Evolutionary conservation across 2,888 invertebrate genomes (phyloP).

Genomic region (Odontocerum albicorne): DNA sequence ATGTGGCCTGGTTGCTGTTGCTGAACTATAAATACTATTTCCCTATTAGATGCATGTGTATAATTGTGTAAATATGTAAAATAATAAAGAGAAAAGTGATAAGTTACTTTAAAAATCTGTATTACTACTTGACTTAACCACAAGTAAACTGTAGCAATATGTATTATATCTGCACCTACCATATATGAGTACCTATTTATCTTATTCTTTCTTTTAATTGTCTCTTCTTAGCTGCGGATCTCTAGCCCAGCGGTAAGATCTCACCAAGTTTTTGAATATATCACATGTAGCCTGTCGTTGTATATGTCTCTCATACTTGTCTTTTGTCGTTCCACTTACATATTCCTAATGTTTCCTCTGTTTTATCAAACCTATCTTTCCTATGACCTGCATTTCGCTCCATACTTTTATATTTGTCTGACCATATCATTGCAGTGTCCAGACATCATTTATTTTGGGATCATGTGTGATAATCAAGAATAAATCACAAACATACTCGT

Average conservation of each 20-base stretch:
- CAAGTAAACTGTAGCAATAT: no score
- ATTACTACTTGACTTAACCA: no score
- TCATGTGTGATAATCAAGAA: no score
- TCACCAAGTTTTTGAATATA: slow-evolving; percentile 33
- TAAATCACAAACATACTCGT: no score
- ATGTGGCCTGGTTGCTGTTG: no score
- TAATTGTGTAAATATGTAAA: no score
- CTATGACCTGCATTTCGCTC: slow-evolving; percentile 11
- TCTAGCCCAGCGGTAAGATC: slow-evolving; percentile 37
- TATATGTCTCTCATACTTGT: slow-evolving; percentile 28
- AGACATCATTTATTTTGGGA: slow-evolving; percentile 11
- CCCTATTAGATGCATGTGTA: no score
- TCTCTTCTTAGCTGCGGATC: slow-evolving; percentile 36
- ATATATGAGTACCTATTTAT: slow-evolving; percentile 39
- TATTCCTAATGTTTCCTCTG: slow-evolving; percentile 24
- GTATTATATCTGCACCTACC: no score
- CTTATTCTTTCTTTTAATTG: slow-evolving; percentile 36
- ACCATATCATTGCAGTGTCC: slow-evolving; percentile 25
- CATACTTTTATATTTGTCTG: slow-evolving; percentile 13
- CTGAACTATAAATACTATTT: no score
- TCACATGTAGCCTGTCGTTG: slow-evolving; percentile 28
- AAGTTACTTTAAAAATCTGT: no score
- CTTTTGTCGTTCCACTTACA: slow-evolving; percentile 28
- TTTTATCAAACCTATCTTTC: slow-evolving; percentile 8
- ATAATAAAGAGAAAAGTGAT: no score